A percentile compares a stretch with the other conserved stretches of the same genome.
Evolutionary conservation across 92 coral and sea anemone genomes (phyloP).

Genomic region (Parazoanthus swiftii): DNA sequence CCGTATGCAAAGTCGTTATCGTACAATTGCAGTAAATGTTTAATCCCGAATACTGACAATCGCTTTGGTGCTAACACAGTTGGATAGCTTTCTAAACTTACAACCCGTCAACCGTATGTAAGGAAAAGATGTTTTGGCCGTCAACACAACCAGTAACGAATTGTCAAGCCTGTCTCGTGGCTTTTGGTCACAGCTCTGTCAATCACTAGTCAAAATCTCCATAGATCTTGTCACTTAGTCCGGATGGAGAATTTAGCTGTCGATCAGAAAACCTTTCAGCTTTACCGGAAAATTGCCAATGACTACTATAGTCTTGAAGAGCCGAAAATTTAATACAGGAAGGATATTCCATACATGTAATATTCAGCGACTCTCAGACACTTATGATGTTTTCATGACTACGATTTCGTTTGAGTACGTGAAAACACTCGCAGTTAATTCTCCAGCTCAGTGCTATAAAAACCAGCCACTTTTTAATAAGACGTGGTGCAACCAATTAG

Average conservation of each 20-base stretch:
- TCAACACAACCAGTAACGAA: slow-evolving; percentile 99
- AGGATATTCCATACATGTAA: slow-evolving; percentile 53
- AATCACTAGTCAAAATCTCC: slow-evolving; percentile 99
- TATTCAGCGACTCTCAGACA: slow-evolving; percentile 45
- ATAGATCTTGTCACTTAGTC: slow-evolving; percentile 91
- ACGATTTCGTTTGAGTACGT: slow-evolving; percentile 59
- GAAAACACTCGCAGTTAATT: slow-evolving; percentile 68
- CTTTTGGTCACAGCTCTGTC: slow-evolving; percentile 99
- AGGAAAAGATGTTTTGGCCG: slow-evolving; percentile 96
- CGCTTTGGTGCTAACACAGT: slow-evolving; percentile 99
- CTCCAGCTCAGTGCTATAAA: slow-evolving; percentile 88
- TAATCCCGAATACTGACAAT: slow-evolving; percentile 97
- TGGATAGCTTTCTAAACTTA: slow-evolving; percentile 99
- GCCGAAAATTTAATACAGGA: slow-evolving; percentile 58
- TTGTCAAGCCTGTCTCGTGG: slow-evolving; percentile 99
- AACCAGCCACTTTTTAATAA: slow-evolving; percentile 97
- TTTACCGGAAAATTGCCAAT: slow-evolving; percentile 35
- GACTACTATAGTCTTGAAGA: slow-evolving; percentile 31
- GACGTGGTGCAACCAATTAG: slow-evolving; percentile 99
- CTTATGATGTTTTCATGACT: slow-evolving; percentile 52
- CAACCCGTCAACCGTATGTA: slow-evolving; percentile 99
- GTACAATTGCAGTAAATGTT: slow-evolving; percentile 96
- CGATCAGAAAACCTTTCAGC: slow-evolving; percentile 64
- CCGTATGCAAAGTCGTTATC: slow-evolving; percentile 91
- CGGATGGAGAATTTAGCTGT: slow-evolving; percentile 72